Percentiles rank a stretch among this genome's conserved stretches.
These are phyloP conservation scores for Amphiura filiformis DNA, from an alignment of 35 echinoderm and acorn worm species.

Conservation along the genomic window DNA sequence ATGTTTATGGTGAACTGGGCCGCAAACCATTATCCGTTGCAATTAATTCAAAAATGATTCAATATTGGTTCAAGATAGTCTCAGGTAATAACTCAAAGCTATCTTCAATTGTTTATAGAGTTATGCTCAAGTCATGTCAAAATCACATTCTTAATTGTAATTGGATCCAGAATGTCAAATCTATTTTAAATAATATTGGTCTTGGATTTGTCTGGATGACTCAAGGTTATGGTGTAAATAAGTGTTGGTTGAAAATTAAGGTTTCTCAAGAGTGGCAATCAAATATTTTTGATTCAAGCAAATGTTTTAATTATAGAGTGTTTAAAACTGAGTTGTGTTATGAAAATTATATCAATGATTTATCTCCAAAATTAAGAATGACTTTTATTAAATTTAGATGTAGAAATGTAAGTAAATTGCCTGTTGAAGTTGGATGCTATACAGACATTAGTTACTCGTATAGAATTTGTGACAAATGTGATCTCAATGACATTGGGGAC, in stretches of 20 bases:
- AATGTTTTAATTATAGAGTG: no score
- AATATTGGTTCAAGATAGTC: not conserved
- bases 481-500: not conserved
- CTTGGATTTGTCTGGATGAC: no score
- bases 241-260: no score
- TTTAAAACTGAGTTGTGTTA: no score
- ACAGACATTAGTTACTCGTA: not conserved
- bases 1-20: slow-evolving; percentile 9
- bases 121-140: not conserved
- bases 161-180: not conserved
- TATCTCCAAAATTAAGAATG: slow-evolving; percentile 1
- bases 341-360: not conserved
- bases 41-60: slow-evolving; percentile 2
- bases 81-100: not conserved
- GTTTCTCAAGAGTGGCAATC: no score
- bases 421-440: not conserved
- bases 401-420: not conserved
- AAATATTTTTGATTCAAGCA: no score
- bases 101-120: not conserved
- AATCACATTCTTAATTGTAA: not conserved
- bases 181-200: not conserved
- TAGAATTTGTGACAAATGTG: not conserved
- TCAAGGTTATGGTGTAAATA: no score
- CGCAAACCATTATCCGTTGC: not conserved
- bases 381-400: not conserved